phyloP scores from a whole-genome alignment of 2,888 invertebrate genomes.

The Thysanoteuthis rhombus region DNA sequence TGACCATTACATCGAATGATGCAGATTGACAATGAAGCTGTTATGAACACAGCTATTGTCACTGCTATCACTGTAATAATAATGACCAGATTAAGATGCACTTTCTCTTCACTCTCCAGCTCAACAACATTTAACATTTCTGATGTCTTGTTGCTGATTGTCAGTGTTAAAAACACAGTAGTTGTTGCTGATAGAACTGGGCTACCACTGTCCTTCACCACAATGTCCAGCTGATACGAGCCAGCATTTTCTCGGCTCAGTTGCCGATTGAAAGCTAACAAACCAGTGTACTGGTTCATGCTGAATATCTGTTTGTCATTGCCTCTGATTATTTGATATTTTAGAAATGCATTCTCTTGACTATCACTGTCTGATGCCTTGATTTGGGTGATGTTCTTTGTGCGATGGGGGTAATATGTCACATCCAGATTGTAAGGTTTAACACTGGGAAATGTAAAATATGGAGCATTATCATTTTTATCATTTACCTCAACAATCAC shows the following conservation, averaged over 20 bases:
- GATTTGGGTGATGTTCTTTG: neutral
- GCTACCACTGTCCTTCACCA: neutral
- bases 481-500: neutral
- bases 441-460: neutral
- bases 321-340: neutral
- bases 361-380: neutral
- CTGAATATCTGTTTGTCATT: neutral
- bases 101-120: neutral
- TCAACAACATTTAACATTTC: neutral
- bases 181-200: constrained; percentile 12
- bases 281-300: constrained; percentile 12
- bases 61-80: constrained; percentile 12
- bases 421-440: constrained; percentile 12
- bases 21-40: neutral
- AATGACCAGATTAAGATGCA: neutral
- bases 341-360: constrained; percentile 12
- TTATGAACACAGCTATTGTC: neutral
- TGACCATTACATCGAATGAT: neutral
- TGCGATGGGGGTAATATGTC: neutral
- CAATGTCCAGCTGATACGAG: neutral
- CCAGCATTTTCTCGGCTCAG: neutral
- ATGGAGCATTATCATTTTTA: neutral
- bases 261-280: neutral
- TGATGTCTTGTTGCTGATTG: neutral
- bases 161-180: neutral